Evolutionary conservation across 2,113 vertebrate genomes (phyloP).

Genomic region (Todiramphus saurophagus): DNA sequence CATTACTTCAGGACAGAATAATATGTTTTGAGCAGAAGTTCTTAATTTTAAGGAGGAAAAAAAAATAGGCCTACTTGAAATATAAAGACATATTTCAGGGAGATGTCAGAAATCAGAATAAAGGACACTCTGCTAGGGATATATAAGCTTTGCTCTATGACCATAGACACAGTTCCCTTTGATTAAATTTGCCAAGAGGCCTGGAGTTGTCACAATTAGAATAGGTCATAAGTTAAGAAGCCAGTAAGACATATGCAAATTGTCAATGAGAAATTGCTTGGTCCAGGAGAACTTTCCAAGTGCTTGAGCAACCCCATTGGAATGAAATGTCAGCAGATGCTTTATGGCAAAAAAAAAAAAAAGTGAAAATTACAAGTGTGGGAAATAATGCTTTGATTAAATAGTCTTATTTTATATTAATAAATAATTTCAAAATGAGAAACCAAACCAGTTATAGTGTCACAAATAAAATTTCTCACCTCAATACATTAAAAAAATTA

Average conservation of each 20-base stretch:
- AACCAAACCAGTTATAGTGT: neutral
- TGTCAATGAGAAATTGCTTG: neutral
- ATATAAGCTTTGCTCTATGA: neutral
- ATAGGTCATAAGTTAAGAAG: neutral
- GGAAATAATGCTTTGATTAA: neutral
- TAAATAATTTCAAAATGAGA: neutral
- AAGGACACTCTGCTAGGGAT: neutral
- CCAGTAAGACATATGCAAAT: neutral
- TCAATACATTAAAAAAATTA: neutral
- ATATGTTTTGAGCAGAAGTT: neutral
- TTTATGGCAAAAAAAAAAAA: neutral
- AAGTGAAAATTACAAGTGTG: neutral
- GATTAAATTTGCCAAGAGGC: neutral
- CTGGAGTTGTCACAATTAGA: neutral
- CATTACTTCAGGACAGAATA: neutral
- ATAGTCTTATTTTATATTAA: neutral
- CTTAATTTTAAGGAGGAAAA: neutral
- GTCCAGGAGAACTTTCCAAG: neutral
- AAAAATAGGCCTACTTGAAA: neutral
- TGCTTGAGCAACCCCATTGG: rapidly evolving
- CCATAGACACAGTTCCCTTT: neutral
- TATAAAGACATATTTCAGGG: neutral
- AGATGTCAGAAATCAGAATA: neutral
- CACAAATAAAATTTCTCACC: neutral
- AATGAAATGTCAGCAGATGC: neutral